phyloP scores from a whole-genome alignment of 2,797 vertebrate species.

The Myotis planiceps region DNA sequence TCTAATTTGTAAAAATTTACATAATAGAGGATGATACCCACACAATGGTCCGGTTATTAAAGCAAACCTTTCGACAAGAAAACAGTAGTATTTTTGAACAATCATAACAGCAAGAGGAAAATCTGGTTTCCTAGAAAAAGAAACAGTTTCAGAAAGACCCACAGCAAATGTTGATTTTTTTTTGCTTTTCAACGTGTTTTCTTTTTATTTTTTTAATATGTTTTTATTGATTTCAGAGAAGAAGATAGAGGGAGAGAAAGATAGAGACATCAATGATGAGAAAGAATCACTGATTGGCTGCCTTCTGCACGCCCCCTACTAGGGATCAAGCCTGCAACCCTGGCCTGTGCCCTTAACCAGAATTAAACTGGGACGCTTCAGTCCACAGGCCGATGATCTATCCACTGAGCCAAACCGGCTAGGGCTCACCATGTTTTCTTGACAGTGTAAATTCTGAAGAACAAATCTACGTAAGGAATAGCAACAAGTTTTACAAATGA shows the following conservation, averaged over 20 bases:
- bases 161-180: background rate
- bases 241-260: no score
- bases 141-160: conserved; percentile 13
- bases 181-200: background rate
- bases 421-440: conserved; percentile 12
- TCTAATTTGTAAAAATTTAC: background rate
- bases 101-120: background rate
- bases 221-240: no score
- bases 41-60: background rate
- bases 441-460: background rate
- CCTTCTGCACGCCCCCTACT: no score
- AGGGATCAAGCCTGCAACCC: no score
- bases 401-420: no score
- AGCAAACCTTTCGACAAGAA: conserved; percentile 1
- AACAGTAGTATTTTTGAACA: background rate
- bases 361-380: no score
- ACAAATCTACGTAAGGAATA: conserved; percentile 22
- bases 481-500: conserved; percentile 23
- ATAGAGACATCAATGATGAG: no score
- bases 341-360: no score
- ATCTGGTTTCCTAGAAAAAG: conserved; percentile 28
- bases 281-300: no score
- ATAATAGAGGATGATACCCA: background rate
- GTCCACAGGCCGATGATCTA: no score
- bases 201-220: background rate